These are phyloP conservation scores for Squalus acanthias DNA, from an alignment of 2,797 vertebrate genomes.

Conservation along the genomic window DNA sequence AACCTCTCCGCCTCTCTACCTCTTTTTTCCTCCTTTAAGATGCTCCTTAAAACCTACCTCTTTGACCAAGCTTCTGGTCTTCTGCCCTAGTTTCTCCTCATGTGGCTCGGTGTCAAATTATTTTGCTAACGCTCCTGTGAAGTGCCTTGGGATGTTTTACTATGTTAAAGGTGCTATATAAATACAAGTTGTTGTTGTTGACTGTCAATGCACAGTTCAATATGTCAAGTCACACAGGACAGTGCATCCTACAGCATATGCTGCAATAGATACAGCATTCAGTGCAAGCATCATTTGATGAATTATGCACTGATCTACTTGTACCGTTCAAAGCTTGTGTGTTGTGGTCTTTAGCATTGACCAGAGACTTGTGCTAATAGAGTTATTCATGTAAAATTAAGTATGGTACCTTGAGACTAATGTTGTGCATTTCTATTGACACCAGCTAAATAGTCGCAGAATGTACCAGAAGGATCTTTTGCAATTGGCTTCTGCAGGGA, in stretches of 20 bases:
- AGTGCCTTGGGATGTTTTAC: too few relatives aligned
- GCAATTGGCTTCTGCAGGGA: not conserved
- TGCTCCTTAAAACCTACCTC: too few relatives aligned
- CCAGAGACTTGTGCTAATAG: not conserved
- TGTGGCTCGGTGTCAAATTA: too few relatives aligned
- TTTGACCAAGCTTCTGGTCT: too few relatives aligned
- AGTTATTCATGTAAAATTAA: not conserved
- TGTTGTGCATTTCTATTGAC: slow-evolving; percentile 12
- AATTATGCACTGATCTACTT: not conserved
- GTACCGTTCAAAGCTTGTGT: not conserved
- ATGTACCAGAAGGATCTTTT: not conserved
- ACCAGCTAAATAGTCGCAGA: not conserved
- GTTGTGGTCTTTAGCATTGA: not conserved
- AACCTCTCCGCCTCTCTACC: too few relatives aligned
- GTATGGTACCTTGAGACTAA: not conserved
- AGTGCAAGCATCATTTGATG: not conserved
- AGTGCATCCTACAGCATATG: not conserved
- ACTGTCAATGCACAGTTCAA: not conserved
- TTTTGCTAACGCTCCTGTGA: too few relatives aligned
- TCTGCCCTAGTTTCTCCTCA: too few relatives aligned
- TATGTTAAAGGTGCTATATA: too few relatives aligned
- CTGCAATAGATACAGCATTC: not conserved
- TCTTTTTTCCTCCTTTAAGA: too few relatives aligned
- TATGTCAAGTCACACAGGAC: not conserved
- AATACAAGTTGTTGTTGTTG: too few relatives aligned